Conservation (phyloP, 2,797 vertebrate genomes). For the Octomys mimax region DNA sequence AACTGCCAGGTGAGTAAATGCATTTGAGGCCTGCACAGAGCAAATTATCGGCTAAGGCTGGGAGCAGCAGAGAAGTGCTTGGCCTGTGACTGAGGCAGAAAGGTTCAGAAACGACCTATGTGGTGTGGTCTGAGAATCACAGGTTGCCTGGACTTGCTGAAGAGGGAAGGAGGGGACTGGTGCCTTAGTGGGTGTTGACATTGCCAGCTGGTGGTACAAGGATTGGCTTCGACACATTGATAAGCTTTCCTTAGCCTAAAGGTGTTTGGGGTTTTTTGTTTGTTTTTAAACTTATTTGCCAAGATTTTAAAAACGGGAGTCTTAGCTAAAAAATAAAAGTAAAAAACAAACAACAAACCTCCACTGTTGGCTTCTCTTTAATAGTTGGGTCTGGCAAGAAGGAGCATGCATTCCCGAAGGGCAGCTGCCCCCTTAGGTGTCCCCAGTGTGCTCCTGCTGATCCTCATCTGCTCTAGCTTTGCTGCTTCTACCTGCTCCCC, state of each 20-base stretch:
- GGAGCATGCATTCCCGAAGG: neutral
- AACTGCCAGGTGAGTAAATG: neutral
- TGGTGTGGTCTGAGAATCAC: neutral
- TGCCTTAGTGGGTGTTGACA: neutral
- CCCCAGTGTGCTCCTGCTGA: neutral
- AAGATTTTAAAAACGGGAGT: slow-evolving; percentile 5
- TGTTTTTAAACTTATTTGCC: neutral
- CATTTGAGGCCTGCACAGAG: neutral
- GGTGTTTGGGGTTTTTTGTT: neutral
- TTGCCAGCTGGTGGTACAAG: no score
- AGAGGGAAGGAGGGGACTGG: neutral
- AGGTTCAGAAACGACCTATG: neutral
- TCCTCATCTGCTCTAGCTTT: neutral
- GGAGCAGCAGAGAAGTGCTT: neutral
- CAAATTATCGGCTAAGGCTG: neutral
- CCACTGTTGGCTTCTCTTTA: neutral
- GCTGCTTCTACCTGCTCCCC: neutral
- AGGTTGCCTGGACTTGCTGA: neutral
- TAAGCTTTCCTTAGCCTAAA: neutral
- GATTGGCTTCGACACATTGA: neutral
- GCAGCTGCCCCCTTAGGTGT: neutral
- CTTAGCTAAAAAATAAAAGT: neutral
- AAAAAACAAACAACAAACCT: neutral
- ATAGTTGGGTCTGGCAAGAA: neutral
- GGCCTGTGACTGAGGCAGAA: neutral